Conservation (phyloP, 1,140 invertebrate genomes). For the Lordiphosa stackelbergi region DNA sequence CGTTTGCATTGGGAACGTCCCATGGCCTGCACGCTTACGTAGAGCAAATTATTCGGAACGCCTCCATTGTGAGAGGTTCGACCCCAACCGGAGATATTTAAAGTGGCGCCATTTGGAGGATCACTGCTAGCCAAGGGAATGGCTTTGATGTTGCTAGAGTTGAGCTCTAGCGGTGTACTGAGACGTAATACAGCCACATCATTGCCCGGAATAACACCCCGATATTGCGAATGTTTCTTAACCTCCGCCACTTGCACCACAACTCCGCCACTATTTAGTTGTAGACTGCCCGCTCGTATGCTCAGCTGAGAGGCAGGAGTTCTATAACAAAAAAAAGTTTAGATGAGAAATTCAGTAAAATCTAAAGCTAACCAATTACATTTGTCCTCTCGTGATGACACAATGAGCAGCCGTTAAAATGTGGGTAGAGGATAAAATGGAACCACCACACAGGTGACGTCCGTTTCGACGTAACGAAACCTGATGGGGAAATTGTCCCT, state of each 20-base stretch:
- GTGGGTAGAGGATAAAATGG: slow-evolving; percentile 78
- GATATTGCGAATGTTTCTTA: slow-evolving; percentile 56
- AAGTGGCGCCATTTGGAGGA: slow-evolving; percentile 31
- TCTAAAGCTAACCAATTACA: slow-evolving; percentile 15
- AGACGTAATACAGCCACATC: slow-evolving; percentile 78
- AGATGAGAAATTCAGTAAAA: too few species aligned
- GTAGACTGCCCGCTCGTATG: slow-evolving; percentile 46
- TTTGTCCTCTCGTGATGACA: slow-evolving; percentile 18
- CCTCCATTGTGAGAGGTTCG: slow-evolving; percentile 39
- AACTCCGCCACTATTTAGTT: slow-evolving; percentile 34
- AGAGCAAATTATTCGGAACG: slow-evolving; percentile 41
- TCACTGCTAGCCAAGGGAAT: slow-evolving; percentile 59
- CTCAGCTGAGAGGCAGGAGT: slow-evolving; percentile 1
- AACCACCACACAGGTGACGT: slow-evolving; percentile 79
- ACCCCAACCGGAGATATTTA: slow-evolving; percentile 79
- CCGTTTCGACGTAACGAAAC: slow-evolving; percentile 75
- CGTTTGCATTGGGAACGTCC: slow-evolving; percentile 21
- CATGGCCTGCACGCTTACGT: slow-evolving; percentile 31
- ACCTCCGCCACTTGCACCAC: slow-evolving; percentile 33
- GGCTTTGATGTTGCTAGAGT: slow-evolving; percentile 49
- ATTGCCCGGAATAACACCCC: slow-evolving; percentile 1
- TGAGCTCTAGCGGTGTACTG: slow-evolving; percentile 50
- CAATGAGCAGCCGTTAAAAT: slow-evolving; percentile 82
- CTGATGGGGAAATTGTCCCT: slow-evolving; percentile 78
- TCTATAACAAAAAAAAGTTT: slow-evolving; percentile 1